phyloP scores from a whole-genome alignment of 2,888 invertebrate genomes.

The Eupeodes luniger region DNA sequence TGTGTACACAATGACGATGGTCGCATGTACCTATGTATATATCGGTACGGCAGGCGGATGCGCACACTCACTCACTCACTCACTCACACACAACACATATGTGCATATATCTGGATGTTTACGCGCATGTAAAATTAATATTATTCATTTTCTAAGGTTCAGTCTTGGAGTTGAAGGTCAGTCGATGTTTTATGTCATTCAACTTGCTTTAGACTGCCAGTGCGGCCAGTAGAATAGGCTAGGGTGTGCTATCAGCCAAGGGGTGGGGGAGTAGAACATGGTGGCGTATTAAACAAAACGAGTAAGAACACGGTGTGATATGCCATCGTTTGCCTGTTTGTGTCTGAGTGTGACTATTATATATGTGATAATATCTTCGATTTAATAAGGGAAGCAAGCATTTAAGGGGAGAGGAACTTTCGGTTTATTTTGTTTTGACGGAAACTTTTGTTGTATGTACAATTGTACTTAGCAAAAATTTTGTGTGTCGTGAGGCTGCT shows the following conservation, averaged over 20 bases:
- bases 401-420: background rate
- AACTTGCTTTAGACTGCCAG: conserved; percentile 80
- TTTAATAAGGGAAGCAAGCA: conserved; percentile 42
- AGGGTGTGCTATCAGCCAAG: conserved; percentile 20
- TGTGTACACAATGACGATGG: conserved; percentile 31
- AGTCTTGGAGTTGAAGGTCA: conserved; percentile 84
- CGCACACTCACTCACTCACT: conserved; percentile 45
- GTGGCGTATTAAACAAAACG: conserved; percentile 38
- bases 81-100: conserved; percentile 22
- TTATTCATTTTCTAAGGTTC: conserved; percentile 84
- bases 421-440: conserved; percentile 73
- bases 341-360: conserved; percentile 31
- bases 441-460: conserved; percentile 65
- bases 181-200: conserved; percentile 84
- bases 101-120: conserved; percentile 29
- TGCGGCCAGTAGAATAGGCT: conserved; percentile 22
- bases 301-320: conserved; percentile 52
- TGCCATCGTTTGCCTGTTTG: conserved; percentile 45
- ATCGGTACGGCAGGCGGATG: conserved; percentile 56
- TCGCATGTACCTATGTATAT: conserved; percentile 32
- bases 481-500: conserved; percentile 27
- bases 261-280: conserved; percentile 27
- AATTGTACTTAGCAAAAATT: background rate
- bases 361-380: conserved; percentile 63
- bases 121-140: conserved; percentile 80